Base-by-base conservation (phyloP, 2,888 invertebrate species). In the Automeris io region DNA sequence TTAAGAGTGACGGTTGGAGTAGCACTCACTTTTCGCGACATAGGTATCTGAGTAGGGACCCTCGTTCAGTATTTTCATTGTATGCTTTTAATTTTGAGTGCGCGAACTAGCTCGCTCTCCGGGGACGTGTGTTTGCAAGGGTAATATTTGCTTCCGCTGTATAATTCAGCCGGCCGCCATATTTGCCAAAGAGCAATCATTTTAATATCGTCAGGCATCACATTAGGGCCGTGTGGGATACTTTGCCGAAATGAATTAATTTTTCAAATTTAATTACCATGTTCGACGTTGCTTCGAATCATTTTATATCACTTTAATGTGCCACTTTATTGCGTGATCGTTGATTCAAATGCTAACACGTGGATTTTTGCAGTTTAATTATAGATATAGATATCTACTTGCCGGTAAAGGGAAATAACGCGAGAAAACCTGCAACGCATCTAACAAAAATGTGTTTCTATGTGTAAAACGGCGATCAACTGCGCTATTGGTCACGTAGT, bases 51-150 rank as follows among this genome's bases (percentile, higher is more conserved):
- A 78, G 72, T 73, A 75, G 76, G 77, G 79, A 71, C 61, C 57
- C 72, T 73, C 66, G 48, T 74, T 64, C 83, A 80, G 85, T 88
- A 88, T 88, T 88, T 88, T 88, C 88, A 88, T 88, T 88, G 88
- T 88, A 76, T 88, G 87, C 88, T 88, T 88, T 88, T 88, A 88
- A 88, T 89, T 89, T 88, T 88, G 88, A 88, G 88, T 88, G 88
- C 86, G 88, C 88, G 88, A 88, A 88, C 88, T 88, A 88, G 87
- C 88, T 85, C 76, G 77, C 80, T 85, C 85, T 85, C 87, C 61
- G 70, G 83, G 83, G 87, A 77, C 78, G 81, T 80, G 78, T 88
- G 88, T 88, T 88, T 88, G 87, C 87, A 69, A 78, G 80, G 87
- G 85, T 85, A 88, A 88, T 88, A 88, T 88, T 88, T 88, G 87